phyloP scores from a whole-genome alignment of 2,113 vertebrate species.

The Cyprinodon tularosa region DNA sequence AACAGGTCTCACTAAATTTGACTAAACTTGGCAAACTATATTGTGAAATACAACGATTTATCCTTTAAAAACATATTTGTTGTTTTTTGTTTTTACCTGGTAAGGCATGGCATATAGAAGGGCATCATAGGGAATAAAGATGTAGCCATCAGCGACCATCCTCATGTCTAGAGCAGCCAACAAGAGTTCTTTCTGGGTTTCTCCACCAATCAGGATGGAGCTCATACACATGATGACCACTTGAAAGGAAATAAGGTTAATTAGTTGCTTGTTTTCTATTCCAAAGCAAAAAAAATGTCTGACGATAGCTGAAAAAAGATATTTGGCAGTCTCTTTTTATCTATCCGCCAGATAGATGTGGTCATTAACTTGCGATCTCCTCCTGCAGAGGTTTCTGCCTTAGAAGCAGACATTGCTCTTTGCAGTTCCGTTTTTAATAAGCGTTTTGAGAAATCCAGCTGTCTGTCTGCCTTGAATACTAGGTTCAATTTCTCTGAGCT shows the following conservation, averaged over 20 bases:
- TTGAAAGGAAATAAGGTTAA: constrained; percentile 46
- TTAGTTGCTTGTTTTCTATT: neutral
- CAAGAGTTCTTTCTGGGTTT: constrained; percentile 82
- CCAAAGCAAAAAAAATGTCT: neutral
- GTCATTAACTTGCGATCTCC: too few relatives aligned
- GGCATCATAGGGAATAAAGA: constrained; percentile 89
- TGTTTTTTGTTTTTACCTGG: constrained; percentile 48
- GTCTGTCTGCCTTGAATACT: too few relatives aligned
- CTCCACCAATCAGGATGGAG: constrained; percentile 86
- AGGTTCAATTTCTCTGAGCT: too few relatives aligned
- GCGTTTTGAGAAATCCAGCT: too few relatives aligned
- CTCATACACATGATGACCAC: constrained; percentile 92
- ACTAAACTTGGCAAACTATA: too few relatives aligned
- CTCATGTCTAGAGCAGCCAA: constrained; percentile 83
- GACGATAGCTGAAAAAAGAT: neutral
- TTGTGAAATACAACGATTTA: neutral
- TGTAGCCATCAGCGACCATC: constrained; percentile 80
- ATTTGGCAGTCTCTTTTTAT: neutral
- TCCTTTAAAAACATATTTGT: neutral
- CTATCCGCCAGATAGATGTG: too few relatives aligned
- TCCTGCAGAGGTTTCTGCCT: too few relatives aligned
- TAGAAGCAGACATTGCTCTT: too few relatives aligned
- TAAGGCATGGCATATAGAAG: constrained; percentile 87
- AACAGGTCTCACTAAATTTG: too few relatives aligned
- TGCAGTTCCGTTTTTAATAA: too few relatives aligned